phyloP scores from a whole-genome alignment of 64 coral and sea anemone genomes.

The Porites australiensis region DNA sequence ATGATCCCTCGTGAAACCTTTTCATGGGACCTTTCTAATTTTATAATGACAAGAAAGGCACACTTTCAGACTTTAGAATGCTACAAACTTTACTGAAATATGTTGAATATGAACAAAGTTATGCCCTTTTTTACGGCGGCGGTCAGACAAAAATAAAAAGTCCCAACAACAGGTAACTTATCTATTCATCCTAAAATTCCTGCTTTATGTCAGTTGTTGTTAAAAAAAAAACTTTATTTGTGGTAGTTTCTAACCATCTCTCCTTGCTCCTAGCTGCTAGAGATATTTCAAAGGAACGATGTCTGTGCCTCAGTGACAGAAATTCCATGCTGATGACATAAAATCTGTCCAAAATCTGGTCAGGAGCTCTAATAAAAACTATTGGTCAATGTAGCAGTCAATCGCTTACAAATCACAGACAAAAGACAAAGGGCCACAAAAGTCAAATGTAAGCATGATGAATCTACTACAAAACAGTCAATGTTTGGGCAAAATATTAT shows the following conservation, averaged over 20 bases:
- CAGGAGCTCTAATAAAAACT: too few species aligned
- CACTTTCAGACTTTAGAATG: conserved; percentile 17
- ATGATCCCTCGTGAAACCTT: conserved; percentile 1
- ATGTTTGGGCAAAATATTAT: too few species aligned
- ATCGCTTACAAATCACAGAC: too few species aligned
- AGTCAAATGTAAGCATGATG: too few species aligned
- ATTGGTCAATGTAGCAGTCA: too few species aligned
- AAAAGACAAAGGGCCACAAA: too few species aligned
- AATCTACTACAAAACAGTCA: too few species aligned
- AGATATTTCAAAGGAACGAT: too few species aligned
- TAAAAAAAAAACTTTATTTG: conserved; percentile 19
- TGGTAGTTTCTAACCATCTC: background rate
- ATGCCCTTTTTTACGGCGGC: conserved; percentile 2
- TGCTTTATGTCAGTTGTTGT: conserved; percentile 20
- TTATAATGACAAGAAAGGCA: conserved; percentile 21
- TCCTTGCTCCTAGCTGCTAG: too few species aligned
- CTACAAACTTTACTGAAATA: conserved; percentile 17
- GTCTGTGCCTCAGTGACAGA: too few species aligned
- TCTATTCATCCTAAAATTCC: conserved; percentile 21
- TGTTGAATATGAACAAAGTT: conserved; percentile 17
- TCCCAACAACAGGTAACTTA: conserved; percentile 20
- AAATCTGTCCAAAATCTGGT: too few species aligned
- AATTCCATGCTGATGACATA: too few species aligned
- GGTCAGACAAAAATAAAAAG: conserved; percentile 13
- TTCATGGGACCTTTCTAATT: conserved; percentile 20